Evolutionary conservation across 2,888 invertebrate species (phyloP), one percentile per base, ranked within the genome.

Genomic region (Sepioteuthis lessoniana): DNA sequence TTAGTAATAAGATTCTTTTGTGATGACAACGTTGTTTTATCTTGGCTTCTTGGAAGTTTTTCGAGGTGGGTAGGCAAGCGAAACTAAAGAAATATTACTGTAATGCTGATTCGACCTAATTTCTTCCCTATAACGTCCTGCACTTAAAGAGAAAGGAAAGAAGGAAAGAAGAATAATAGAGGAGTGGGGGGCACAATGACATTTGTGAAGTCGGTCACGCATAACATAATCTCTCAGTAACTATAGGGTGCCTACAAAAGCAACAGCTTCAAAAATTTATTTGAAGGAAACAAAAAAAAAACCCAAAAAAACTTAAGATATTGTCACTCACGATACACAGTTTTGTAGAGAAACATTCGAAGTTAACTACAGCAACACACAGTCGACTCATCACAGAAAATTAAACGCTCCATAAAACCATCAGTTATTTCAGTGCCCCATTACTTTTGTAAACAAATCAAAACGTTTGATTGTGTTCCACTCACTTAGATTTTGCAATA

Each of bases 121-220:
- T 76, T 76, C n/a, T 35, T 35, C 28, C 55, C 31, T 76, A 76
- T n/a, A 31, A 76, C 76, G 76, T 76, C 76, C 76, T n/a, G 35
- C 76, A 76, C 16, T 35, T 35, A 13, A 13, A n/a, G 60, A 31
- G 31, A 10, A 16, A n/a, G 76, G 13, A 76, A n/a, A 10, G 25
- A 35, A n/a, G 76, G 13, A n/a, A n/a, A n/a, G 76, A 4, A n/a
- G 16, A 8, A 76, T n/a, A n/a, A n/a, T 76, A n/a, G 76, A n/a
- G n/a, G 76, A 76, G 55, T 13, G 55, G n/a, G 76, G 60, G n/a
- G 2, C 76, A 76, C n/a, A 35, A n/a, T 76, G 76, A 76, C 76
- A 76, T 76, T 76, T 76, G 76, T 35, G n/a, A 76, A 76, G 76
- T 76, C 76, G 76, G 76, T 76, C 76, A 76, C n/a, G n/a, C 76